phyloP scores from a whole-genome alignment of 2,797 vertebrate genomes.

The Lagocephalus sceleratus region DNA sequence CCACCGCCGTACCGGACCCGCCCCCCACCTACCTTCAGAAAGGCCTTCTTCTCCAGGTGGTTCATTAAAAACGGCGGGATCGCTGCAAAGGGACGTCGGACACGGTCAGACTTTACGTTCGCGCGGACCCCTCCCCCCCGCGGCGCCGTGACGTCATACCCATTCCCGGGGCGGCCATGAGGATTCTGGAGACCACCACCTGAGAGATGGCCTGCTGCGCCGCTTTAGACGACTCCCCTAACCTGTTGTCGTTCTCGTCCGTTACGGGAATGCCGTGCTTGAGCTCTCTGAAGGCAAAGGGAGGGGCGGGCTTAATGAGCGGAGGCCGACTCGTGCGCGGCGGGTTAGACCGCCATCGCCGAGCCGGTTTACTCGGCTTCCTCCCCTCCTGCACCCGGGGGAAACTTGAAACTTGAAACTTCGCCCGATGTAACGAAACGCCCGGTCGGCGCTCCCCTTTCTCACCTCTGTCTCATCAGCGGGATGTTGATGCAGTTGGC shows the following conservation, averaged over 20 bases:
- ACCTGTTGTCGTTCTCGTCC: conserved; percentile 87
- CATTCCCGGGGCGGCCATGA: conserved; percentile 98
- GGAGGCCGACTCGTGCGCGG: not conserved
- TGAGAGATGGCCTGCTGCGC: conserved; percentile 95
- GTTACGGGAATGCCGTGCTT: conserved; percentile 91
- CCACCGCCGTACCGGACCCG: not conserved
- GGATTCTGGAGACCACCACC: conserved; percentile 93
- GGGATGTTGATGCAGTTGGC: conserved; percentile 99
- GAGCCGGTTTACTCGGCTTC: too few relatives aligned
- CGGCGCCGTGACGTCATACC: conserved; percentile 67
- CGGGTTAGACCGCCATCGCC: too few relatives aligned
- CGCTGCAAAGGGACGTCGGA: conserved; percentile 65
- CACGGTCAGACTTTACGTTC: not conserved
- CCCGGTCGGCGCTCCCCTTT: conserved; percentile 19
- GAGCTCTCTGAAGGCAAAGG: conserved; percentile 80
- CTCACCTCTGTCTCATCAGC: conserved; percentile 98
- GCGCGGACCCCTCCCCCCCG: too few relatives aligned
- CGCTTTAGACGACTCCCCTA: conserved; percentile 92
- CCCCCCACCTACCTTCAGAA: conserved; percentile 94
- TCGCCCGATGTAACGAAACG: too few relatives aligned
- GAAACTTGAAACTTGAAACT: too few relatives aligned
- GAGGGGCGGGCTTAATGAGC: not conserved
- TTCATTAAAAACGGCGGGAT: conserved; percentile 99
- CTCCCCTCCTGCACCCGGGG: too few relatives aligned
- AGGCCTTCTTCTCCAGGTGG: conserved; percentile 94